Base-by-base conservation (phyloP, 2,888 invertebrate species). In the Hedya salicella region DNA sequence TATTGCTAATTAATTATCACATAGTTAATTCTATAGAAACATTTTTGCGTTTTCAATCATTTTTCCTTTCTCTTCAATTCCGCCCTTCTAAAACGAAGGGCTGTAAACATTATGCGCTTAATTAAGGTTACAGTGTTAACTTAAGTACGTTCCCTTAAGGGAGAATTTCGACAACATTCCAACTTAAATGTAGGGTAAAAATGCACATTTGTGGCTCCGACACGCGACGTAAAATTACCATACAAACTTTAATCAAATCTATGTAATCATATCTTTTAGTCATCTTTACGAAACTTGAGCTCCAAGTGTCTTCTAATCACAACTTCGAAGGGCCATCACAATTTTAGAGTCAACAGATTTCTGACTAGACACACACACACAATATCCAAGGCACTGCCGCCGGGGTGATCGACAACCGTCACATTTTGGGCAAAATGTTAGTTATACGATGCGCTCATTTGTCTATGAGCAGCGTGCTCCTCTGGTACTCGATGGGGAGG, bases 401-500 rank as follows among this genome's bases (percentile, higher is more conserved):
- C 72, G 76, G 71, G 73, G 71, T 68, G 68, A 16, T 50, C 50
- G 65, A 52, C 25, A 65, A 60, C 53, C 46, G 48, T 60, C 60
- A 48, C 65, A 66, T 66, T 66, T 66, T n/a, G n/a, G 13, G 9
- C 53, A 60, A 66, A 66, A 66, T 42, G 65, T 40, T 46, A n/a
- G 53, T 53, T 66, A 32, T 63, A 9, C 65, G 44, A 46, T n/a
- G n/a, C n/a, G n/a, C n/a, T 88, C 91, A 91, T 79, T 91, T 91
- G 63, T 91, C 82, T 30, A 87, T 86, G 9, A 89, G 76, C 1
- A 85, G 87, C 14, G 77, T 69, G 63, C 70, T 77, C 65, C 78
- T 86, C 70, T 89, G 85, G 78, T 85, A 93, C 73, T 95, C 95
- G 65, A 94, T 93, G 8, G 95, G 95, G 32, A 95, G 91, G 84